These are phyloP conservation scores for Neodon shergylaensis DNA, from an alignment of 2,113 vertebrate species.

Conservation along the genomic window DNA sequence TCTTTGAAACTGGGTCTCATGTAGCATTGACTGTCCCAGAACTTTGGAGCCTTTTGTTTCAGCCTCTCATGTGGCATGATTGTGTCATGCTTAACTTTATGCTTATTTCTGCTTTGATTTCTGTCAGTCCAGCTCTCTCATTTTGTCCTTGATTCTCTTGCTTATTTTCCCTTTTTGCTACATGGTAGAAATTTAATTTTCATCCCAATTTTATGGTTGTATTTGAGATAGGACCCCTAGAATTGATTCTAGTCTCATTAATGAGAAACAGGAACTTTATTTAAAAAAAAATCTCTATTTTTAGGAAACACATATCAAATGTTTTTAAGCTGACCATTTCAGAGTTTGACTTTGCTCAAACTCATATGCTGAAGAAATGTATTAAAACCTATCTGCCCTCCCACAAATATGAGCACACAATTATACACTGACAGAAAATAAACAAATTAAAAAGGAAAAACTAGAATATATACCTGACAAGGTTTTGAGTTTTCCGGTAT, in stretches of 20 bases:
- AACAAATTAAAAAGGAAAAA: background rate
- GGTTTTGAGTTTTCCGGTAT: background rate
- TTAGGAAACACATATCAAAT: background rate
- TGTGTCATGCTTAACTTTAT: background rate
- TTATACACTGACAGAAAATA: background rate
- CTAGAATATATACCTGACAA: background rate
- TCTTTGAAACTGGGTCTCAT: background rate
- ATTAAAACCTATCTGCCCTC: background rate
- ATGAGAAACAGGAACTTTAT: background rate
- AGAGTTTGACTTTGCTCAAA: background rate
- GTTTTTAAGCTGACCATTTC: constrained; percentile 10
- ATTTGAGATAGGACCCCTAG: background rate
- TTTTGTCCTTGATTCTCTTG: background rate
- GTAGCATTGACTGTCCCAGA: fast-evolving
- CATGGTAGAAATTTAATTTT: background rate
- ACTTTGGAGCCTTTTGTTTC: background rate
- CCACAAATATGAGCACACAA: background rate
- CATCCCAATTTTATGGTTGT: background rate
- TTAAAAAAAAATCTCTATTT: background rate
- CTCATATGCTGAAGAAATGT: background rate
- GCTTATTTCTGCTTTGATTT: background rate
- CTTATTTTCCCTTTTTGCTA: background rate
- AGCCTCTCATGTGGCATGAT: background rate
- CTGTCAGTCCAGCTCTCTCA: background rate
- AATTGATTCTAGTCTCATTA: background rate